Percentiles rank a stretch among this genome's conserved stretches.
These are phyloP conservation scores for Heterochromis multidens DNA, from an alignment of 2,113 vertebrate species.

Conservation along the genomic window DNA sequence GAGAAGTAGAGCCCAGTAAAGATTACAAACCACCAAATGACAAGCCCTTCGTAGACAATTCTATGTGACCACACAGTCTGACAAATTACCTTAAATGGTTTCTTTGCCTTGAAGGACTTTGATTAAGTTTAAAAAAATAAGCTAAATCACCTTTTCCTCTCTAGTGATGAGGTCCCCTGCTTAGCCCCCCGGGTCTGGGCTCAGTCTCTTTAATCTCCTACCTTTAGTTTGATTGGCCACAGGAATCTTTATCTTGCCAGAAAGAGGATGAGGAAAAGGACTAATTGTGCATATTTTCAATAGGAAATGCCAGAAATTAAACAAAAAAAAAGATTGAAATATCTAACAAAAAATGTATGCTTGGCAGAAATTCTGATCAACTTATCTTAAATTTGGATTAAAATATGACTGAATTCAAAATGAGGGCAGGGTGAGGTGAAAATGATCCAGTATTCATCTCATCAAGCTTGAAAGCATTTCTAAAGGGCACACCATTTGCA, in stretches of 20 bases:
- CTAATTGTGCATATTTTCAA: not conserved
- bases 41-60: not conserved
- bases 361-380: not conserved
- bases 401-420: not conserved
- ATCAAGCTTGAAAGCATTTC: not conserved
- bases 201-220: not conserved
- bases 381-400: not conserved
- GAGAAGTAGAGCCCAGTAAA: not conserved
- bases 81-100: not conserved
- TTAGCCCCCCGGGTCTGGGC: not conserved
- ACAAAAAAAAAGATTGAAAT: not conserved
- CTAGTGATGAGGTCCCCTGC: not conserved
- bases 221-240: not conserved
- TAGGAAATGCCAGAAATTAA: too few species aligned
- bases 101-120: not conserved
- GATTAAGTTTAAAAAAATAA: not conserved
- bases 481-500: not conserved
- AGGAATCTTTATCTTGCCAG: not conserved
- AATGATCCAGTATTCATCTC: not conserved
- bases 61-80: not conserved
- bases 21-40: conserved; percentile 4
- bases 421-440: not conserved
- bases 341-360: too few species aligned
- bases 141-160: not conserved
- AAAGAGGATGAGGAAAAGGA: not conserved